A percentile compares a stretch with the other conserved stretches of the same genome.
These are phyloP conservation scores for Nebria salina DNA, from an alignment of 2,888 invertebrate genomes.

Conservation along the genomic window DNA sequence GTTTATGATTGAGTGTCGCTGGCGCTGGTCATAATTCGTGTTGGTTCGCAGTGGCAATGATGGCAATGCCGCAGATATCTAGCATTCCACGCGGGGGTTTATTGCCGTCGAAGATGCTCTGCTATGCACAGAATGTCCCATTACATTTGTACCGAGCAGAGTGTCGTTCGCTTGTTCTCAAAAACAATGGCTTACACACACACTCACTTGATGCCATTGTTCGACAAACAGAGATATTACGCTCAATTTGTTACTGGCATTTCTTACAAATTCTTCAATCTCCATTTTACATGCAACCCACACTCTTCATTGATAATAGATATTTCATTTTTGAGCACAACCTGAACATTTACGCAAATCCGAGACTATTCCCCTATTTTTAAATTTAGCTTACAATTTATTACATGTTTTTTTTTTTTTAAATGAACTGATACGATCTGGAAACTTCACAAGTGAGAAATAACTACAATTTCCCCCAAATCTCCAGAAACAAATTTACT, in stretches of 20 bases:
- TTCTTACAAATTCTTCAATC: slow-evolving; percentile 5
- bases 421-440: background rate
- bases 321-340: background rate
- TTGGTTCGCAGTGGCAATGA: slow-evolving; percentile 3
- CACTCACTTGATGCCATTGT: slow-evolving; percentile 7
- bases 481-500: background rate
- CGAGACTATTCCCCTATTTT: too few relatives aligned
- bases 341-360: background rate
- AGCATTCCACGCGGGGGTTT: slow-evolving; percentile 33
- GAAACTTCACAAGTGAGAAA: background rate
- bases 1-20: slow-evolving; percentile 35
- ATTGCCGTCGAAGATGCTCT: slow-evolving; percentile 24
- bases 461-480: background rate
- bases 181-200: slow-evolving; percentile 14
- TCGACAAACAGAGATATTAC: slow-evolving; percentile 12
- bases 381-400: background rate
- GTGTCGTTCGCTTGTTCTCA: background rate
- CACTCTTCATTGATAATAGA: background rate
- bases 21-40: slow-evolving; percentile 30
- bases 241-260: slow-evolving; percentile 13
- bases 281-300: background rate
- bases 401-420: background rate
- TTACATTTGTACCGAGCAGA: slow-evolving; percentile 26
- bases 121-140: slow-evolving; percentile 37
- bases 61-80: slow-evolving; percentile 35